Evolutionary conservation across 2,888 invertebrate species (phyloP).

Genomic region (Rotaria magnacalcarata): DNA sequence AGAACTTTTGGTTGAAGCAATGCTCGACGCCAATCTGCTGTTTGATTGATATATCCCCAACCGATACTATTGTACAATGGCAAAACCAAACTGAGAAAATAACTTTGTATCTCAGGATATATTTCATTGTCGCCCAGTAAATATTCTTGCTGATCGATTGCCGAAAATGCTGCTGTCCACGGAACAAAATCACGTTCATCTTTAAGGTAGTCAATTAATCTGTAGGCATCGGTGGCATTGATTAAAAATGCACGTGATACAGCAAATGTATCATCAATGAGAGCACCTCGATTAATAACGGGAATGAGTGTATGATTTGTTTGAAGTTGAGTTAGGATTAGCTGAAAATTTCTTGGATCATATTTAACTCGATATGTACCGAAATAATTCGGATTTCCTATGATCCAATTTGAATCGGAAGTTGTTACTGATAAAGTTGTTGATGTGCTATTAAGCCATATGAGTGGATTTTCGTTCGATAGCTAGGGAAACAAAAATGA

Average conservation of each 20-base stretch:
- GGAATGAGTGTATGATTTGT: neutral
- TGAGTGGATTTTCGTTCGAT: neutral
- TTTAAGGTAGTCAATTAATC: constrained; percentile 73
- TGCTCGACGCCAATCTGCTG: neutral
- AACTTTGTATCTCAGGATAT: constrained; percentile 6
- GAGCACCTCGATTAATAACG: neutral
- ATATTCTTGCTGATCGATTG: neutral
- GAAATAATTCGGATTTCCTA: neutral
- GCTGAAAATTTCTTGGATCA: neutral
- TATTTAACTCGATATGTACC: neutral
- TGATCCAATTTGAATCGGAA: neutral
- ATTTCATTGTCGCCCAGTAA: neutral
- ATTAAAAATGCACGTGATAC: constrained; percentile 28
- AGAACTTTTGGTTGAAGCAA: neutral
- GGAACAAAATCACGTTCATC: constrained; percentile 75
- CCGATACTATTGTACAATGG: constrained; percentile 41
- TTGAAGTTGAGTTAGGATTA: neutral
- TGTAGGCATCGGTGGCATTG: constrained; percentile 64
- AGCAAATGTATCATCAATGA: neutral
- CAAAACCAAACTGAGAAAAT: constrained; percentile 19
- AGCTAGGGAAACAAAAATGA: neutral
- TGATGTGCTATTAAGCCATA: neutral
- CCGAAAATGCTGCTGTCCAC: constrained; percentile 70
- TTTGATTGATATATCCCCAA: neutral
- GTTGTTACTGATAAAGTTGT: neutral